A percentile compares a stretch with the other conserved stretches of the same genome.
Conservation (phyloP, 2,797 vertebrate genomes). For the Microctenopoma steveboyesi region DNA sequence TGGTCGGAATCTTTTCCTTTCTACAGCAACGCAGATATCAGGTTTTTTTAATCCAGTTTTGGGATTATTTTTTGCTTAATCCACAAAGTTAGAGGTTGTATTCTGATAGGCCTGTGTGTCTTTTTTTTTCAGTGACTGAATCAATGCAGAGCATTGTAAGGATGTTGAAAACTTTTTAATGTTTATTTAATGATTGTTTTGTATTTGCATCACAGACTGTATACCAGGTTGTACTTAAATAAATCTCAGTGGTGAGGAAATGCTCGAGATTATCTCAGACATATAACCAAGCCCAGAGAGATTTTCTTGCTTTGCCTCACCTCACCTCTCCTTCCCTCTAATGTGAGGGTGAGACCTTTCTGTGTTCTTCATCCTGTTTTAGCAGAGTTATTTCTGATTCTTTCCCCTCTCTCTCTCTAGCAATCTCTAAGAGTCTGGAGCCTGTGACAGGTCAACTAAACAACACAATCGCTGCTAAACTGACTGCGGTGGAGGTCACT, state of each 20-base stretch:
- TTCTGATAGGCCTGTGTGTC: too few relatives aligned
- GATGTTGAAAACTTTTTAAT: too few relatives aligned
- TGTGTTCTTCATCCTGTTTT: slow-evolving; percentile 19
- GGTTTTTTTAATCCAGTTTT: too few relatives aligned
- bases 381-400: slow-evolving; percentile 21
- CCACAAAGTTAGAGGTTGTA: too few relatives aligned
- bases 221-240: not conserved
- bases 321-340: slow-evolving; percentile 27
- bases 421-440: slow-evolving; percentile 94
- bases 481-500: slow-evolving; percentile 90
- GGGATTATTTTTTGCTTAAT: too few relatives aligned
- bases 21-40: too few relatives aligned
- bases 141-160: too few relatives aligned
- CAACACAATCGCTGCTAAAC: slow-evolving; percentile 88
- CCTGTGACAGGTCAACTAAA: slow-evolving; percentile 90
- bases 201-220: not conserved
- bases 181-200: too few relatives aligned
- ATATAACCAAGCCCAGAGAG: slow-evolving; percentile 29
- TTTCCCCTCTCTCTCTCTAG: slow-evolving; percentile 68
- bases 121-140: too few relatives aligned
- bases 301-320: slow-evolving; percentile 1
- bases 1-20: too few relatives aligned
- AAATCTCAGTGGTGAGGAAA: too few relatives aligned
- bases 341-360: slow-evolving; percentile 11
- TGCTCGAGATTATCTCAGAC: too few relatives aligned